A percentile compares a stretch with the other conserved stretches of the same genome.
phyloP scores from a whole-genome alignment of 2,113 vertebrate species.

The Nyctereutes procyonoides region DNA sequence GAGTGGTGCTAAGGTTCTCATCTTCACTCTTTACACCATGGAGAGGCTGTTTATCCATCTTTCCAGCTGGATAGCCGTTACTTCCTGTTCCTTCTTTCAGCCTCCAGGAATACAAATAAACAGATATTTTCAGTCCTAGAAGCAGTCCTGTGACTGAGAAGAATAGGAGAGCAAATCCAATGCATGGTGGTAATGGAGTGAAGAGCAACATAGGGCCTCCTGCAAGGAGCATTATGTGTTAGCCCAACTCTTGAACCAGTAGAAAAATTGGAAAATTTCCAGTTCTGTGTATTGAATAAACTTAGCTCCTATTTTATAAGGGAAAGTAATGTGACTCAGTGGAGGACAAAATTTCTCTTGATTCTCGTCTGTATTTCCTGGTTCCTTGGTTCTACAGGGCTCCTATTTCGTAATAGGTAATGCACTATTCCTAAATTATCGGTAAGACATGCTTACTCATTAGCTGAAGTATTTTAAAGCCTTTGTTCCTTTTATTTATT shows the following conservation, averaged over 20 bases:
- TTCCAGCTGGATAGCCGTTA: not conserved
- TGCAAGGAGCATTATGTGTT: rapidly evolving
- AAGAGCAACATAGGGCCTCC: not conserved
- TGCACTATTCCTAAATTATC: not conserved
- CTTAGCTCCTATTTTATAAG: not conserved
- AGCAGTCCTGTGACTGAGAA: not conserved
- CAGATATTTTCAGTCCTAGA: not conserved
- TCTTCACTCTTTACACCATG: not conserved
- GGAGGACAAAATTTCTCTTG: not conserved
- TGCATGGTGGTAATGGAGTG: not conserved
- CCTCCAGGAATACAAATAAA: not conserved
- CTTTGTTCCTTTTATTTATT: not conserved
- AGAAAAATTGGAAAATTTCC: not conserved
- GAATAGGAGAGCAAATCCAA: not conserved
- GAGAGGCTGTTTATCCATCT: not conserved
- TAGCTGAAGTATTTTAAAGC: not conserved
- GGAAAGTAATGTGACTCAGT: not conserved
- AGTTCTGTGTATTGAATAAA: not conserved
- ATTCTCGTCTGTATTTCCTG: not conserved
- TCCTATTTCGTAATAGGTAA: not conserved
- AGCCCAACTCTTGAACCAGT: rapidly evolving
- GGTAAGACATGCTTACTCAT: not conserved
- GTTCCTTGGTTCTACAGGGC: not conserved
- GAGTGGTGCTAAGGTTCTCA: not conserved
- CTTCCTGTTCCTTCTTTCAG: not conserved